Evolutionary conservation across 2,113 vertebrate genomes (phyloP).

Genomic region (Cacatua alba): DNA sequence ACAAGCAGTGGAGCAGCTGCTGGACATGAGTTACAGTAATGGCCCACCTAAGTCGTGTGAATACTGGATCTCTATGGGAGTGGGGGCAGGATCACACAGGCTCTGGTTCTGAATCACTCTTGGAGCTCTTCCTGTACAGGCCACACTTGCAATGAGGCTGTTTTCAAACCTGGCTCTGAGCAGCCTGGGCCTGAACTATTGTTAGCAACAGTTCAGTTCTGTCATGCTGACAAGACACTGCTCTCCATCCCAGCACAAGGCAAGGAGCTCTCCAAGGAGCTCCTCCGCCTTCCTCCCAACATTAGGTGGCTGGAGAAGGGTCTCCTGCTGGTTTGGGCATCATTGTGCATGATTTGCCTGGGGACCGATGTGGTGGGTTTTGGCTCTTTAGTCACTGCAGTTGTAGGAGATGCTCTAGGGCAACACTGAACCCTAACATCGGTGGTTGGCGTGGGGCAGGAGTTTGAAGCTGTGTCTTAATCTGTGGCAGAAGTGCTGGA

Average conservation of each 20-base stretch:
- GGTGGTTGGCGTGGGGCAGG: rapidly evolving
- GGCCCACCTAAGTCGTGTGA: conserved; percentile 61
- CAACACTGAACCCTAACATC: not conserved
- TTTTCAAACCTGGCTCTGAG: not conserved
- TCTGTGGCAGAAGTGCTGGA: not conserved
- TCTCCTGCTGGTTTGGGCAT: not conserved
- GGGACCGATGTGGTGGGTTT: not conserved
- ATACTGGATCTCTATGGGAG: not conserved
- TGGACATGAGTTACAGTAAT: not conserved
- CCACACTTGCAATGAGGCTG: not conserved
- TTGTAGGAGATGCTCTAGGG: not conserved
- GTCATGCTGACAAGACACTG: not conserved
- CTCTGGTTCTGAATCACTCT: not conserved
- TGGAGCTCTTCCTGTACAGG: conserved; percentile 24
- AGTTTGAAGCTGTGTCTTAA: not conserved
- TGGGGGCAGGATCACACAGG: not conserved
- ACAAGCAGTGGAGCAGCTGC: conserved; percentile 26
- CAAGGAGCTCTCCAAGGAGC: rapidly evolving
- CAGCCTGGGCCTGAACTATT: not conserved
- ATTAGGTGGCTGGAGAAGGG: not conserved
- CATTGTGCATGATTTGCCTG: rapidly evolving
- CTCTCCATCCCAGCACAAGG: not conserved
- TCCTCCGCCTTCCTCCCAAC: not conserved
- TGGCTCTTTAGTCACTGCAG: not conserved
- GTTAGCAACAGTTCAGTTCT: not conserved